Percentiles rank a stretch among this genome's conserved stretches.
Evolutionary conservation across 2,797 vertebrate genomes (phyloP).

Genomic region (Gouania willdenowi): DNA sequence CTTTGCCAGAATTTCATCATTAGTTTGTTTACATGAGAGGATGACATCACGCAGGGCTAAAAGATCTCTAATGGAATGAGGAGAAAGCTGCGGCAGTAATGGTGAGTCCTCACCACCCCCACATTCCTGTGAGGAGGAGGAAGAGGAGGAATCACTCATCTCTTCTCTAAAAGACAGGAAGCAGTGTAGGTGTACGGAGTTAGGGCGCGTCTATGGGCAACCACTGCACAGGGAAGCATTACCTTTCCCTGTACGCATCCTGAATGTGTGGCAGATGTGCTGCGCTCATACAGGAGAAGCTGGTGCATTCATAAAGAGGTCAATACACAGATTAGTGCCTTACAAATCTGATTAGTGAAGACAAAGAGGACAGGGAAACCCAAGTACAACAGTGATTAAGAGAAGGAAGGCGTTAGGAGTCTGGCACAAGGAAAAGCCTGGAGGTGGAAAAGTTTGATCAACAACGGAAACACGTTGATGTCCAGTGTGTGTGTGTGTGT

Average conservation of each 20-base stretch:
- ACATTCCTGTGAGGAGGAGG: conserved; percentile 41
- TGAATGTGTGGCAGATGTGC: conserved; percentile 51
- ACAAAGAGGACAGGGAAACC: conserved; percentile 46
- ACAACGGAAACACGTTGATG: conserved; percentile 42
- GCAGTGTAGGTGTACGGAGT: conserved; percentile 18
- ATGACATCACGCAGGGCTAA: conserved; percentile 31
- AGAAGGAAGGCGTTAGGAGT: conserved; percentile 32
- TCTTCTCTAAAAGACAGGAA: conserved; percentile 25
- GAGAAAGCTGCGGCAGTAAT: conserved; percentile 25
- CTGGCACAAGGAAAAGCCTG: conserved; percentile 30
- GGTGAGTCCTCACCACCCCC: conserved; percentile 28
- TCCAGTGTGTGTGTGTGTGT: no score
- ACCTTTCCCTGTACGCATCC: conserved; percentile 67
- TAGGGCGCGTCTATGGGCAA: conserved; percentile 31
- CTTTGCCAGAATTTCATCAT: conserved; percentile 35
- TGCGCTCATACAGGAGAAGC: conserved; percentile 55
- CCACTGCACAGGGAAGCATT: conserved; percentile 47
- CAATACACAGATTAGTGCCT: conserved; percentile 66
- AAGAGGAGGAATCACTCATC: conserved; percentile 22
- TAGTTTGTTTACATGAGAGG: conserved; percentile 23
- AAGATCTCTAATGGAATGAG: conserved; percentile 30
- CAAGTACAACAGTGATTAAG: conserved; percentile 34
- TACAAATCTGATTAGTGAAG: conserved; percentile 64
- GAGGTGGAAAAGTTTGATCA: conserved; percentile 29
- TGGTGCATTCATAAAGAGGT: conserved; percentile 67